Evolutionary conservation across 30 jellyfish, hydroid and myxozoan genomes (phyloP), one percentile per base, ranked within the genome.

Genomic region (Mastigias papua): DNA sequence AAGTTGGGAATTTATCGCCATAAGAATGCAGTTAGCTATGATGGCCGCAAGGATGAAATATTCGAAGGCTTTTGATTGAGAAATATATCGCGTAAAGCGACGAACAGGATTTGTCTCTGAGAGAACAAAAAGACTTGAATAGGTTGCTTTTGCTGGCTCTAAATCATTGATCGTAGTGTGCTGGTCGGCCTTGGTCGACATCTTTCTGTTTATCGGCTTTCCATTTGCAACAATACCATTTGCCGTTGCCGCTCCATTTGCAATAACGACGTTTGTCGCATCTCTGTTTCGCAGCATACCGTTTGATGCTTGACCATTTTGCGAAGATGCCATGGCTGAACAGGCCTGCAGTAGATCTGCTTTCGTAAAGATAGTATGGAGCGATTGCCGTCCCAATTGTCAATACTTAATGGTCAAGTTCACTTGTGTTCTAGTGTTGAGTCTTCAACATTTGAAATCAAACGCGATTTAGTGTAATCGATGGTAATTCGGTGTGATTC

Each of bases 1-100:
- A 13, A 93, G 91, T 34, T 97, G 98, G 9, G 97, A 80, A 61
- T 93, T 93, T 21, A 88, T 42, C 0, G 98, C 98, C 86, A 93
- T 72, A 29, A 93, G 90, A 69, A 93, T 82, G 63, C 98, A 93
- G 81, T 93, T 93, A 42, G 84, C 95, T 0, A 92, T 67, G 11
- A 93, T 93, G 32, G 98, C 93, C 19, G 81, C 84, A 48, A 93
- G 74, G 15, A 93, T 93, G 87, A 93, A 93, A 31, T 87, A 86
- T 31, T 93, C 98, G 50, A 93, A 86, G 1, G 85, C 97, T 79
- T 69, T 89, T 32, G 97, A 89, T 10, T 71, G 35, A 7, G 97
- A 89, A 31, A 89, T 72, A 48, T 35, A 78, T 16, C 97, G 97
- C 37, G 90, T 58, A 28, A 82, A 66, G 5, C 88, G 81, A 46